These are phyloP conservation scores for Halichoeres trimaculatus DNA, from an alignment of 2,113 vertebrate genomes.

Conservation along the genomic window DNA sequence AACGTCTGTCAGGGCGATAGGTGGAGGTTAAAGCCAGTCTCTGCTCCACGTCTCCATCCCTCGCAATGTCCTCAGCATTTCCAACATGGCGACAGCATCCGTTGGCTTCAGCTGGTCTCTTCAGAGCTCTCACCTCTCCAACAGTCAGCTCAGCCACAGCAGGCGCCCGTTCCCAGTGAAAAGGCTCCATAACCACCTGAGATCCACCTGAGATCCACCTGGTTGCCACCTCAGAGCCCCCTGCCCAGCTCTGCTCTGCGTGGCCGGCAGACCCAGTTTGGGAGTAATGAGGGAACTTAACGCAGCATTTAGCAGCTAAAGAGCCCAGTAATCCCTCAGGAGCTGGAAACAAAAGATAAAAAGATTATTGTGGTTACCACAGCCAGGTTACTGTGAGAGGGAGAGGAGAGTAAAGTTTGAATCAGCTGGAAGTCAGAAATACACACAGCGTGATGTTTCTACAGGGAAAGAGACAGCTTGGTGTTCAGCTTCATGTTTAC, in stretches of 20 bases:
- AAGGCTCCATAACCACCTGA: not conserved
- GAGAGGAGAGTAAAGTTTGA: constrained; percentile 15
- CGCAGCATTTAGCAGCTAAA: constrained; percentile 10
- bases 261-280: constrained; percentile 8
- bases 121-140: not conserved
- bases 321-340: constrained; percentile 1
- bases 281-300: not conserved
- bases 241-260: constrained; percentile 1
- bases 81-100: too few species aligned
- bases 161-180: constrained; percentile 6
- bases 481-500: too few species aligned
- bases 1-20: too few species aligned
- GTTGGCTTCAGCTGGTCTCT: too few species aligned
- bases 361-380: constrained; percentile 16
- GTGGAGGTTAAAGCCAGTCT: too few species aligned
- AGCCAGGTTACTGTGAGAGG: constrained; percentile 10
- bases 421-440: constrained; percentile 9
- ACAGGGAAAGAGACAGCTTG: not conserved
- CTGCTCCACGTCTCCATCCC: too few species aligned
- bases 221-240: not conserved
- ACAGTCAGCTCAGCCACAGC: not conserved
- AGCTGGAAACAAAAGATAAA: not conserved
- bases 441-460: not conserved
- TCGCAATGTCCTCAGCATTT: too few species aligned
- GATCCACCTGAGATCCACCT: constrained; percentile 11